Base-by-base conservation (phyloP, 2,113 vertebrate species). In the Oophaga pumilio region DNA sequence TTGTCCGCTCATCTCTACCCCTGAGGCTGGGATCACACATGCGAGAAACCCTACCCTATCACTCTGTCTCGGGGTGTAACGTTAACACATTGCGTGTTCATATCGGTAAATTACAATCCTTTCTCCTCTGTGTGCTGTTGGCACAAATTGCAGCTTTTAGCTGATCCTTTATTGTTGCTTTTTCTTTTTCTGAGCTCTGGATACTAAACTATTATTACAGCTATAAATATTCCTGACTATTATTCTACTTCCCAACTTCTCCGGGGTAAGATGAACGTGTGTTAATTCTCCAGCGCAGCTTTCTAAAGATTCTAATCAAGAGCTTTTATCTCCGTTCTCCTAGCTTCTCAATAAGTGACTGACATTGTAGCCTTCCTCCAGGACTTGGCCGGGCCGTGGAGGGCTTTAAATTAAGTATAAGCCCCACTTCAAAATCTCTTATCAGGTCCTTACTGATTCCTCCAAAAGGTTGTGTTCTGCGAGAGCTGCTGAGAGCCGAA, bases 261-360 rank as follows among this genome's bases (percentile, higher is more conserved):
- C 43, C 26, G 33, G 79, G 64, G 79, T 82, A 66, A 82, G 33
- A 82, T 22, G 79, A 49, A 43, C 49, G 28, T 43, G 9, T 8
- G 1, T 8, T 66, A 66, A 82, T 82, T 82, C 80, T 52, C 43
- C 62, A 5, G 33, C 22, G 60, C 80, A 22, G 80, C 80, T 82
- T 82, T 82, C 80, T 82, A 82, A 43, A 60, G 66, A 66, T 66
- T 50, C 80, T 82, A 82, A 82, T 82, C 60, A 49, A 14, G 9
- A 13, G 59, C 79, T 66, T 82, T 82, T 52, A 82, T 82, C 80
- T 68, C 17, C 20, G 13, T 12, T 66, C 43, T 52, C 18, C 80
- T 49, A 22, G 13, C 33, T 13, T 62, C 80, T n/a, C 50, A 15
- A 82, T 82, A 82, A 66, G 66, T 24, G 60, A 62, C 33, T 66